Evolutionary conservation across 1,140 invertebrate genomes (phyloP).

Genomic region (Dysdera silvatica): DNA sequence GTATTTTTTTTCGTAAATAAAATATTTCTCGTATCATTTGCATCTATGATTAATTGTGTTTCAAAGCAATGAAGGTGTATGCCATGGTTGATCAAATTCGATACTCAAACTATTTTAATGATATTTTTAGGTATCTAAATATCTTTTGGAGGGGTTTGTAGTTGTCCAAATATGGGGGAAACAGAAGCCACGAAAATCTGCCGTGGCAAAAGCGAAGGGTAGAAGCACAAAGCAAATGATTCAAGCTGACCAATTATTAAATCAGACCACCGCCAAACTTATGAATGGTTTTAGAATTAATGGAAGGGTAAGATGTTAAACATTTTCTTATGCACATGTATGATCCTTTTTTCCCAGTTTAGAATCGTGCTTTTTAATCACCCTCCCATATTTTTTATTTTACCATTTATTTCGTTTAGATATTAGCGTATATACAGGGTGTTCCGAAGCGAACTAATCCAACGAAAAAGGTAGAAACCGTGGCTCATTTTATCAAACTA

Average conservation of each 20-base stretch:
- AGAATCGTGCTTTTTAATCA: background rate
- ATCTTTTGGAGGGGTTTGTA: constrained; percentile 48
- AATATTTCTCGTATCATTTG: no score
- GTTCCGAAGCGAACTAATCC: no score
- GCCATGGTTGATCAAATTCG: no score
- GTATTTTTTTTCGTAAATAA: no score
- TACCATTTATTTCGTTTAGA: background rate
- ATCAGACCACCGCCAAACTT: constrained; percentile 36
- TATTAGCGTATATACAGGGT: background rate
- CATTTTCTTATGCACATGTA: background rate
- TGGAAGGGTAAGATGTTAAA: constrained; percentile 32
- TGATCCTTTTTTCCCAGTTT: background rate
- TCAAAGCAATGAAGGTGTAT: no score
- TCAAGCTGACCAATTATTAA: constrained; percentile 41
- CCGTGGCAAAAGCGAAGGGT: constrained; percentile 33
- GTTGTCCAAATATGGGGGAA: constrained; percentile 51
- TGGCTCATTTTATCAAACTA: no score
- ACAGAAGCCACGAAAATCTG: constrained; percentile 44
- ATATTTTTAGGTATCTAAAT: constrained; percentile 46
- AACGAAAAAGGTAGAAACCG: no score
- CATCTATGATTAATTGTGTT: no score
- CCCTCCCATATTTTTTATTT: background rate
- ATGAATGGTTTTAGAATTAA: constrained; percentile 38
- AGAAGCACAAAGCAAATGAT: constrained; percentile 42
- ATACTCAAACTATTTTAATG: no score